Evolutionary conservation across 2,888 invertebrate genomes (phyloP).

Genomic region (Dinocampus coccinellae): DNA sequence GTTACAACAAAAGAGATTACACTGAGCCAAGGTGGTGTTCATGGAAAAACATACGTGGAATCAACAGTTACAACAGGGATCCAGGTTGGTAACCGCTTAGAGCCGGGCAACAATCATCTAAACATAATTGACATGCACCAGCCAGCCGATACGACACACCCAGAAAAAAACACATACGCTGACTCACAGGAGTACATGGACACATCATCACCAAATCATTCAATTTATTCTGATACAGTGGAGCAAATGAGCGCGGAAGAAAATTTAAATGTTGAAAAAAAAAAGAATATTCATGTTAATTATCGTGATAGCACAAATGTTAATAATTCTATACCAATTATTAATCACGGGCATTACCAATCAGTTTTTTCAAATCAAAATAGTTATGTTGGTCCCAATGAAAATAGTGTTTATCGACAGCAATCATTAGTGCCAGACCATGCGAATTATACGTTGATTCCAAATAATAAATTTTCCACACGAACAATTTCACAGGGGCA

Average conservation of each 20-base stretch:
- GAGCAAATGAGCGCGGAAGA: constrained; percentile 56
- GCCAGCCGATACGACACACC: constrained; percentile 68
- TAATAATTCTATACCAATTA: constrained; percentile 7
- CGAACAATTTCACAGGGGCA: not conserved
- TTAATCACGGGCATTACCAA: constrained; percentile 54
- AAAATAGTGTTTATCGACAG: constrained; percentile 51
- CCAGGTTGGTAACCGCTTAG: constrained; percentile 68
- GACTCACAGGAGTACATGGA: constrained; percentile 66
- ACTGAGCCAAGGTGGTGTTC: constrained; percentile 54
- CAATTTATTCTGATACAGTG: constrained; percentile 65
- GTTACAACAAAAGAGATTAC: constrained; percentile 61
- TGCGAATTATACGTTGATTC: constrained; percentile 48
- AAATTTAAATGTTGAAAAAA: constrained; percentile 51
- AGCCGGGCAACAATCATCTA: constrained; percentile 64
- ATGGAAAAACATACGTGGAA: constrained; percentile 65
- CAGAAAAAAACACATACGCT: constrained; percentile 63
- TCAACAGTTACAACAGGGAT: constrained; percentile 68
- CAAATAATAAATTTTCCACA: constrained; percentile 19
- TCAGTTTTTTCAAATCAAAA: constrained; percentile 59
- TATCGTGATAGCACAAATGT: constrained; percentile 31
- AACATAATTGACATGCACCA: constrained; percentile 67
- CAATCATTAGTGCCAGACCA: constrained; percentile 56
- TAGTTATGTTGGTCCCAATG: constrained; percentile 51
- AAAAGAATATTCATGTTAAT: constrained; percentile 42
- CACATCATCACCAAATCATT: constrained; percentile 65